These are phyloP conservation scores for Zaprionus bogoriensis DNA, from an alignment of 2,888 invertebrate genomes.

Conservation along the genomic window DNA sequence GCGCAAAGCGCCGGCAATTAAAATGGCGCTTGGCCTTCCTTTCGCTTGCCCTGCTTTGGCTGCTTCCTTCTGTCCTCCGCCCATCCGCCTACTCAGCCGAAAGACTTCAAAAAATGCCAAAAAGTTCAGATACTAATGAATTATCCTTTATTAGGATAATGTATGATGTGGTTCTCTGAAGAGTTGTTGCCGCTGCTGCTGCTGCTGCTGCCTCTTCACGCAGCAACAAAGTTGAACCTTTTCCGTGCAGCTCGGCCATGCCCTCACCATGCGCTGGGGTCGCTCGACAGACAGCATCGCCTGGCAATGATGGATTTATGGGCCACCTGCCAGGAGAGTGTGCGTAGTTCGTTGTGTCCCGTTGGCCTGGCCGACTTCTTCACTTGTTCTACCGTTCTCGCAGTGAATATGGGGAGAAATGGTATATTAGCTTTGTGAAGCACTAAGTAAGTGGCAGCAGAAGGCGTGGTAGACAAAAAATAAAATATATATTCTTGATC, in stretches of 20 bases:
- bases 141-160: conserved; percentile 82
- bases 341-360: not conserved
- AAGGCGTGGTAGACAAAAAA: no score
- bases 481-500: no score
- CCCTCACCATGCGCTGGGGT: conserved; percentile 13
- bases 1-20: conserved; percentile 57
- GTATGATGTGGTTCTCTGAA: conserved; percentile 81
- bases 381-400: no score
- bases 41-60: no score
- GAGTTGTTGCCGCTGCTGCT: no score
- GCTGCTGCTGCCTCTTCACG: conserved; percentile 57
- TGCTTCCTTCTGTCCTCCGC: no score
- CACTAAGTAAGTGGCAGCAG: no score
- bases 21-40: conserved; percentile 62
- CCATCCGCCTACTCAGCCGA: conserved; percentile 52
- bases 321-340: not conserved
- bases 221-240: conserved; percentile 44
- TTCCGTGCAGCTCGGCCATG: conserved; percentile 38
- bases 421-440: no score
- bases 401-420: no score
- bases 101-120: conserved; percentile 79
- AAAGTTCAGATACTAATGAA: conserved; percentile 82
- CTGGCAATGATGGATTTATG: no score
- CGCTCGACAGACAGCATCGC: no score
- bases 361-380: not conserved